Evolutionary conservation across 2,797 vertebrate genomes (phyloP), one percentile per base, ranked within the genome.

Genomic region (Astyanax mexicanus): DNA sequence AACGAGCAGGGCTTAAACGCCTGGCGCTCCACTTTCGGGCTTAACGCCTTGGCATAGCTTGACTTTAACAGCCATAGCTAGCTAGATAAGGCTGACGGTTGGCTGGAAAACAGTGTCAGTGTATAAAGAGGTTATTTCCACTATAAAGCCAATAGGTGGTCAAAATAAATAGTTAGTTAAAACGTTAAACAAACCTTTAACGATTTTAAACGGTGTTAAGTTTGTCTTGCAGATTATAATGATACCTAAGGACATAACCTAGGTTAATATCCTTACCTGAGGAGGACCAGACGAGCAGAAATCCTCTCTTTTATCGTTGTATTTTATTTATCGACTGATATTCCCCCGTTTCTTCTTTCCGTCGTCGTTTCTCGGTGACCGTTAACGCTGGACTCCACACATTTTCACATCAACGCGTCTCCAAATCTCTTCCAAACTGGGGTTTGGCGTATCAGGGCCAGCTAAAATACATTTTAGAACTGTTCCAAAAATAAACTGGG

Each of bases 251-350:
- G 21, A 49, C 17, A 19, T 21, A 25, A 12, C 1, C 49, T 49
- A 25, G 8, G 55, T 64, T n/a, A n/a, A 65, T 35, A 19, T 60
- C 42, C 75, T 80, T 84, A 86, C 86, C 86, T 82, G 80, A 67
- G 10, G 75, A 77, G 49, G 76, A 47, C 32, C 54, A 42, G 74
- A 32, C 4, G 35, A 44, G 69, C 67, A 80, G 69, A 69, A 78
- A 74, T 78, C 76, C 75, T 66, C 44, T 52, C 70, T 37, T 45
- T 72, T 27, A 58, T 44, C n/a, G n/a, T n/a, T n/a, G n/a, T n/a
- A n/a, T n/a, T n/a, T 44, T 7, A 29, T 4, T 32, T n/a, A 25
- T 44, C 2, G 29, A 15, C 13, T n/a, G 68, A 21, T 52, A 54
- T 60, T 57, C 58, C 70, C 49, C 52, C 49, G 7, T 7, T 52